Conservation (phyloP, 2,113 vertebrate species). For the Candoia aspera region DNA sequence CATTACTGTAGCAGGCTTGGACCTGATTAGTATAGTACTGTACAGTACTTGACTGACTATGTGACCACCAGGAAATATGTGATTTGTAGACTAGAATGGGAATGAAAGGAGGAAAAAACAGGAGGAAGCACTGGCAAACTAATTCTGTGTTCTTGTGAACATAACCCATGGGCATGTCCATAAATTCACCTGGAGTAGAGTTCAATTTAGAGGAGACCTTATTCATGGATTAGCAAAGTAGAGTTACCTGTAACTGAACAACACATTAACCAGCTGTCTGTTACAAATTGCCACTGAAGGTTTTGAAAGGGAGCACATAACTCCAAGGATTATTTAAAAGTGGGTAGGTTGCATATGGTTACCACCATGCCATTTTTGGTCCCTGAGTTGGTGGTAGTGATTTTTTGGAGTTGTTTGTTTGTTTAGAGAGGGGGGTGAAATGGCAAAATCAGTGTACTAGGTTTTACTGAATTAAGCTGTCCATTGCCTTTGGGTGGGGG, state of each 20-base stretch:
- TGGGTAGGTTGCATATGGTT: neutral
- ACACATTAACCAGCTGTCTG: neutral
- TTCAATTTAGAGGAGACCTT: neutral
- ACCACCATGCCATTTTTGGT: neutral
- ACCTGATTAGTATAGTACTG: neutral
- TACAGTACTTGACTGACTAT: neutral
- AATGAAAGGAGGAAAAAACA: neutral
- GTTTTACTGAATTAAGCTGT: neutral
- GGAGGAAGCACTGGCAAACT: neutral
- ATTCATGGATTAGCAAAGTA: neutral
- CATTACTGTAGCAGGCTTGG: neutral
- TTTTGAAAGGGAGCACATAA: neutral
- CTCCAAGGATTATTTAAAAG: neutral
- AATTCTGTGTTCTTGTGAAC: neutral
- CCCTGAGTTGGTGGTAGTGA: neutral
- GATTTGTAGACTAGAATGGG: neutral
- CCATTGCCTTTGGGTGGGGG: neutral
- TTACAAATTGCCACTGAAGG: neutral
- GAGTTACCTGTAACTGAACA: neutral
- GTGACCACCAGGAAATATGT: neutral
- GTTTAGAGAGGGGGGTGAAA: neutral
- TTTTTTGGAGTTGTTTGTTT: neutral
- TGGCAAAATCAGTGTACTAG: neutral
- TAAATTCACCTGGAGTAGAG: neutral
- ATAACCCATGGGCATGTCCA: neutral